Conservation (phyloP, 1,140 invertebrate species). For the Drosophila bifasciata region DNA sequence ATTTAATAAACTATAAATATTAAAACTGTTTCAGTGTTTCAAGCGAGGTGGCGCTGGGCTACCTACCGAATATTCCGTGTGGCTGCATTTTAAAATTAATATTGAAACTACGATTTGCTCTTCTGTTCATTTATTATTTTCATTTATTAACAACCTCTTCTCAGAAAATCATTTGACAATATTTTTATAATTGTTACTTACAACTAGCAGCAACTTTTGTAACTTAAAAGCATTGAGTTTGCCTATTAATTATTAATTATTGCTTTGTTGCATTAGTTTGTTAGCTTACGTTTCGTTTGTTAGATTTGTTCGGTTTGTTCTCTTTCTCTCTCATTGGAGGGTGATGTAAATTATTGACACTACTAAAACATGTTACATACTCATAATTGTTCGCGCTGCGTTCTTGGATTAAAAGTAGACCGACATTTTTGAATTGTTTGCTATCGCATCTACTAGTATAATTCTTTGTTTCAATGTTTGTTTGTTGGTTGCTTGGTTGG, state of each 20-base stretch:
- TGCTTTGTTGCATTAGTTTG: conserved; percentile 66
- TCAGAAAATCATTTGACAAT: conserved; percentile 68
- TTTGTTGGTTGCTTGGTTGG: conserved; percentile 8
- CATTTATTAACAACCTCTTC: conserved; percentile 71
- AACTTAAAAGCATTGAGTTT: conserved; percentile 66
- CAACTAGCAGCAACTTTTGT: conserved; percentile 60
- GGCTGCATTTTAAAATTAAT: neutral
- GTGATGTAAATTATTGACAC: conserved; percentile 79
- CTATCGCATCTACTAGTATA: conserved; percentile 15
- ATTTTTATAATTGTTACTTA: conserved; percentile 71
- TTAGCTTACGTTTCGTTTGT: conserved; percentile 62
- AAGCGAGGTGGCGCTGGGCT: neutral
- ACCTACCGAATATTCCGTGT: neutral
- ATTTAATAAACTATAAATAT: conserved; percentile 45
- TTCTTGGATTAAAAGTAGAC: conserved; percentile 60
- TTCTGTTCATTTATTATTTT: conserved; percentile 17
- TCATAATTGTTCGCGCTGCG: conserved; percentile 61
- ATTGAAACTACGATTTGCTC: neutral
- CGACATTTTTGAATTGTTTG: conserved; percentile 18
- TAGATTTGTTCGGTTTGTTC: conserved; percentile 13
- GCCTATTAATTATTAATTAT: conserved; percentile 58
- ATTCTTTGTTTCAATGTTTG: no score
- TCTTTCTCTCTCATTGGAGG: conserved; percentile 19
- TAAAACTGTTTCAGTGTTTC: neutral
- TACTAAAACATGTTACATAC: conserved; percentile 61